Evolutionary conservation across 2,888 invertebrate genomes (phyloP).

Genomic region (Cheiracanthium punctorium): DNA sequence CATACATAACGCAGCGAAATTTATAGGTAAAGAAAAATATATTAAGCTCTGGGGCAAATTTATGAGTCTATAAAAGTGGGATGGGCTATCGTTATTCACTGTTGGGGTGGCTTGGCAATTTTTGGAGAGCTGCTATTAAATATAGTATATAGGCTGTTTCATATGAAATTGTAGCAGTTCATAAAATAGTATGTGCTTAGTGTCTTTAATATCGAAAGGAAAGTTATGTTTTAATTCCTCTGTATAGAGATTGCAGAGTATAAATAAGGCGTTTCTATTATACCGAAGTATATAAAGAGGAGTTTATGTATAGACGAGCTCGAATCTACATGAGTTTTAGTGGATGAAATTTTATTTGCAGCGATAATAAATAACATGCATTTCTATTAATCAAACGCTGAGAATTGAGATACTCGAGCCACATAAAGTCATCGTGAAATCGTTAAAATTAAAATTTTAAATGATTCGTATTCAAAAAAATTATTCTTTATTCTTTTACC

Average conservation of each 20-base stretch:
- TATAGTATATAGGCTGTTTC: neutral
- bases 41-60: slow-evolving; percentile 1
- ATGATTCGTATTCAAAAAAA: too few relatives aligned
- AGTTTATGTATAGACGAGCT: too few relatives aligned
- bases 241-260: neutral
- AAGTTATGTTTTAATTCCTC: neutral
- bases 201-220: too few relatives aligned
- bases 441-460: too few relatives aligned
- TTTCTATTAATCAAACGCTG: too few relatives aligned
- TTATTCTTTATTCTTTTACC: too few relatives aligned
- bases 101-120: neutral
- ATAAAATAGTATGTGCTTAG: neutral
- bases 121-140: neutral
- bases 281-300: too few relatives aligned
- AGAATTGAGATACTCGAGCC: too few relatives aligned
- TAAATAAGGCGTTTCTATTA: neutral
- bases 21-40: slow-evolving; percentile 2
- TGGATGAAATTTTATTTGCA: too few relatives aligned
- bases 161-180: neutral
- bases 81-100: neutral
- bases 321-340: too few relatives aligned
- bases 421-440: too few relatives aligned
- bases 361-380: too few relatives aligned
- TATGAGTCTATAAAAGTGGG: slow-evolving; percentile 10
- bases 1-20: neutral